Evolutionary conservation across 2,888 invertebrate genomes (phyloP).

Genomic region (Digitonthophagus gazella): DNA sequence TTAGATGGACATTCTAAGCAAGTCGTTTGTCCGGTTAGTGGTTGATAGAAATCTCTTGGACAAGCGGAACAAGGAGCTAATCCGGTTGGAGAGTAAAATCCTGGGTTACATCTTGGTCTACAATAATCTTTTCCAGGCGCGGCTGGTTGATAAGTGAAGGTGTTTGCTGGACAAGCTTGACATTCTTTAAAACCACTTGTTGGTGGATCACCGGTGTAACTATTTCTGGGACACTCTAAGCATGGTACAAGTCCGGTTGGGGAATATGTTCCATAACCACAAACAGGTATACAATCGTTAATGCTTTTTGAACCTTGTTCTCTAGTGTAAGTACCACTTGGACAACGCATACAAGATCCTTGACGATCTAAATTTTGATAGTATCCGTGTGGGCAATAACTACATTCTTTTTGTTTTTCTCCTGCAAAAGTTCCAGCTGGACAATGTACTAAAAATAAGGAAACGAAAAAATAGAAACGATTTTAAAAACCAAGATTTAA

Average conservation of each 20-base stretch:
- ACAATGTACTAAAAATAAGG: conserved; percentile 81
- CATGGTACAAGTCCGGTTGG: conserved; percentile 93
- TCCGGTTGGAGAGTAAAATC: conserved; percentile 83
- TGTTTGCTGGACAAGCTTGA: conserved; percentile 85
- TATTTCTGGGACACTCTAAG: conserved; percentile 89
- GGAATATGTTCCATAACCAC: conserved; percentile 94
- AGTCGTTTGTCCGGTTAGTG: conserved; percentile 75
- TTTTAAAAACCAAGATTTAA: conserved; percentile 1
- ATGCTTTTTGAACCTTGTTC: conserved; percentile 87
- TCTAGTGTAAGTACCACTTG: conserved; percentile 87
- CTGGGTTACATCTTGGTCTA: conserved; percentile 84
- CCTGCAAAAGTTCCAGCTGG: conserved; percentile 94
- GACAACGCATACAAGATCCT: conserved; percentile 86
- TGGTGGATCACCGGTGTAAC: conserved; percentile 84
- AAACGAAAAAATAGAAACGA: background rate
- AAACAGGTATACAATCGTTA: conserved; percentile 87
- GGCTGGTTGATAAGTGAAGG: conserved; percentile 89
- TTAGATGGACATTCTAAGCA: conserved; percentile 91
- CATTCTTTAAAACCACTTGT: conserved; percentile 91
- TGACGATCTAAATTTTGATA: conserved; percentile 92
- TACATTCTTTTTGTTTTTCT: conserved; percentile 87
- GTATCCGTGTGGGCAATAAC: conserved; percentile 86
- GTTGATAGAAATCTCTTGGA: conserved; percentile 89
- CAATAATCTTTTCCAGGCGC: conserved; percentile 80
- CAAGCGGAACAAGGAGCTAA: conserved; percentile 91